A percentile compares a stretch with the other conserved stretches of the same genome.
Evolutionary conservation across 2,113 vertebrate species (phyloP).

Genomic region (Sisor rabdophorus): DNA sequence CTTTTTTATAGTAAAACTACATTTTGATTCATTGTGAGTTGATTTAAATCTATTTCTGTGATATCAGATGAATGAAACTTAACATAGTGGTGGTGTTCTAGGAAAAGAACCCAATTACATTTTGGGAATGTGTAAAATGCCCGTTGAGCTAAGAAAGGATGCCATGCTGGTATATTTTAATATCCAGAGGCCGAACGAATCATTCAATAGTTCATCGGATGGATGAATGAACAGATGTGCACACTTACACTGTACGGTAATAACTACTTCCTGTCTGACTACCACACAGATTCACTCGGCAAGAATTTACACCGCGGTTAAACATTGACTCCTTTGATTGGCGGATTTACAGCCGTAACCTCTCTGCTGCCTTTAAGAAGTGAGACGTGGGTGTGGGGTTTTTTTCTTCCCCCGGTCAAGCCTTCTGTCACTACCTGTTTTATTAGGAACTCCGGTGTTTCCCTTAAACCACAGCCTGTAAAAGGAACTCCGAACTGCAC

Average conservation of each 20-base stretch:
- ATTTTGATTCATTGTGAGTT: background rate
- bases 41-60: background rate
- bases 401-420: background rate
- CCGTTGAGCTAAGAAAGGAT: no score
- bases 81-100: background rate
- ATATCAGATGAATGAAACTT: background rate
- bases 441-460: background rate
- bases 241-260: background rate
- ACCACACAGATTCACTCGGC: slow-evolving; percentile 2
- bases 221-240: no score
- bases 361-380: background rate
- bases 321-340: slow-evolving; percentile 37
- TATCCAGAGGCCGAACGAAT: background rate
- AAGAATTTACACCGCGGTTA: slow-evolving; percentile 25
- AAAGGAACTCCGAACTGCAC: background rate
- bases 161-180: background rate
- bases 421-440: background rate
- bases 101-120: background rate
- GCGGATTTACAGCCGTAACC: background rate
- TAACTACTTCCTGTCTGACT: slow-evolving; percentile 17
- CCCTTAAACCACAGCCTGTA: background rate
- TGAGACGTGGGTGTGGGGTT: background rate
- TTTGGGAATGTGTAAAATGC: no score
- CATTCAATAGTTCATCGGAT: background rate
- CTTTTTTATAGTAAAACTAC: background rate